These are phyloP conservation scores for Pelvicachromis taeniatus DNA, from an alignment of 2,113 vertebrate species.

Conservation along the genomic window DNA sequence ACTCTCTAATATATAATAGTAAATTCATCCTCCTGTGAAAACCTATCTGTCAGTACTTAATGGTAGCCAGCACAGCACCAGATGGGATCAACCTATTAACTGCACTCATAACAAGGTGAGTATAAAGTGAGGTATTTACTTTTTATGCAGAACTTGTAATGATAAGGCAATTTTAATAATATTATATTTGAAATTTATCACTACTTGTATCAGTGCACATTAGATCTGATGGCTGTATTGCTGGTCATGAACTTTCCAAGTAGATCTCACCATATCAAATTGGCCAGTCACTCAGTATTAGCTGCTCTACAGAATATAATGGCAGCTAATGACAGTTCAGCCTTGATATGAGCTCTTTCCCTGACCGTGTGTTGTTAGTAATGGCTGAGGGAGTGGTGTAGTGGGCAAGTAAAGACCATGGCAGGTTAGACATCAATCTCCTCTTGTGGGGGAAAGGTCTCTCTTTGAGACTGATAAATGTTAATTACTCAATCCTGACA, in stretches of 20 bases:
- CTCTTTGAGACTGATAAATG: constrained; percentile 73
- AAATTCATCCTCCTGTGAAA: neutral
- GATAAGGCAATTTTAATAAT: neutral
- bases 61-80: neutral
- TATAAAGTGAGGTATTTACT: neutral
- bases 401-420: constrained; percentile 52
- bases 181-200: neutral
- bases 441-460: constrained; percentile 64
- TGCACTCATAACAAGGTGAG: neutral
- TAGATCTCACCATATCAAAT: neutral
- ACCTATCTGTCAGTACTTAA: neutral
- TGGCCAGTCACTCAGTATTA: constrained; percentile 21
- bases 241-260: constrained; percentile 31
- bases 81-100: neutral
- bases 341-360: constrained; percentile 35
- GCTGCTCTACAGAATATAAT: constrained; percentile 21
- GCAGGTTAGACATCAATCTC: constrained; percentile 54
- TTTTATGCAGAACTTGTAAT: neutral
- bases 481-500: constrained; percentile 73
- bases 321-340: constrained; percentile 38
- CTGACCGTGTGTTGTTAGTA: constrained; percentile 47
- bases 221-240: neutral
- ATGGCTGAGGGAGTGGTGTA: constrained; percentile 43
- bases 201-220: neutral
- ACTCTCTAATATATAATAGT: neutral